phyloP scores from a whole-genome alignment of 2,888 invertebrate species.

The Drosophila mettleri region DNA sequence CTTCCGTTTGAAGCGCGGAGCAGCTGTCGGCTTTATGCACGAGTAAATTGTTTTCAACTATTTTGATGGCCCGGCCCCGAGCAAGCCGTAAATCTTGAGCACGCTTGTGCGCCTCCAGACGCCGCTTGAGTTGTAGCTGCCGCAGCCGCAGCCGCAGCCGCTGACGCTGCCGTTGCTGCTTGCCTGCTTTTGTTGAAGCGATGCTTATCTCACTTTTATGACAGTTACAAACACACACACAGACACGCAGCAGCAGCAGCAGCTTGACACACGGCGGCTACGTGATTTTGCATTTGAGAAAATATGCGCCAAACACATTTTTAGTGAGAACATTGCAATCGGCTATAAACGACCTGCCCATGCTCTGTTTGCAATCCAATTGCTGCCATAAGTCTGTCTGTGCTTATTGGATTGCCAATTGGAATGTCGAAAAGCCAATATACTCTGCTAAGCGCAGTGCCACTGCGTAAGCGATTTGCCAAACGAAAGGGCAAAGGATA shows the following conservation, averaged over 20 bases:
- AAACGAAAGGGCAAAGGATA: neutral
- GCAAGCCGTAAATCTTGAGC: slow-evolving; percentile 58
- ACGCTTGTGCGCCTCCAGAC: slow-evolving; percentile 33
- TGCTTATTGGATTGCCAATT: no score
- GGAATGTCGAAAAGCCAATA: neutral
- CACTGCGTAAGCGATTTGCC: slow-evolving; percentile 34
- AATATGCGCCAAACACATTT: slow-evolving; percentile 14
- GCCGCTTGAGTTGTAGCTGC: slow-evolving; percentile 27
- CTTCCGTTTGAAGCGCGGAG: neutral
- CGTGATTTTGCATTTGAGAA: slow-evolving; percentile 50
- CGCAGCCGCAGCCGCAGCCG: neutral
- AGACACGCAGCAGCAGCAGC: neutral
- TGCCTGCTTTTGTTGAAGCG: slow-evolving; percentile 28
- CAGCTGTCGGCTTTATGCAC: slow-evolving; percentile 22
- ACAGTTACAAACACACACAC: slow-evolving; percentile 29
- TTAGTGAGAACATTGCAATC: slow-evolving; percentile 3
- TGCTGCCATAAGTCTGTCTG: neutral
- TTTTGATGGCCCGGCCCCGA: slow-evolving; percentile 51
- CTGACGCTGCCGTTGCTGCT: neutral
- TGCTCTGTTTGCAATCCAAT: neutral
- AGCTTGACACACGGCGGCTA: slow-evolving; percentile 29
- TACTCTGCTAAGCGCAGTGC: slow-evolving; percentile 1
- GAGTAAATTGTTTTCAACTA: slow-evolving; percentile 59
- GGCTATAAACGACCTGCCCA: neutral
- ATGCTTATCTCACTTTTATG: slow-evolving; percentile 52